Percentiles rank a stretch among this genome's conserved stretches.
These are phyloP conservation scores for Himalopsyche phryganea DNA, from an alignment of 1,140 invertebrate species.

Conservation along the genomic window DNA sequence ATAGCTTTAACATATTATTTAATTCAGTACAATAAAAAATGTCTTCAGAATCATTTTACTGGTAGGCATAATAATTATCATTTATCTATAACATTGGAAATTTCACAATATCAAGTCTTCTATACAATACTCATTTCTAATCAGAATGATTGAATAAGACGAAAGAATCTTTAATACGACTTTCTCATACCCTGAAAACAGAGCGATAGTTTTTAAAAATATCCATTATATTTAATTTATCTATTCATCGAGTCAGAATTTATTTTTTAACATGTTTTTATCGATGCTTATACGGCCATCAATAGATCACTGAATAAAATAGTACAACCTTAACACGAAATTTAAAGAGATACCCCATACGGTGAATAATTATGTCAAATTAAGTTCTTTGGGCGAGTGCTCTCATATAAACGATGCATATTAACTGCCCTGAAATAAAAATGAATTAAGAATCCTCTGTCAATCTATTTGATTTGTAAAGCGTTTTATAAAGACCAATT, in stretches of 20 bases:
- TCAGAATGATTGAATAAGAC: conserved; percentile 1
- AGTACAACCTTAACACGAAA: too few relatives aligned
- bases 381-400: too few relatives aligned
- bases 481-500: too few relatives aligned
- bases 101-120: conserved; percentile 21
- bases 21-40: conserved; percentile 31
- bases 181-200: conserved; percentile 12
- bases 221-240: conserved; percentile 3
- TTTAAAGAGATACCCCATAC: too few relatives aligned
- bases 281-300: background rate
- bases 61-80: conserved; percentile 18
- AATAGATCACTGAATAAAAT: background rate
- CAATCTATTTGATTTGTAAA: too few relatives aligned
- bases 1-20: conserved; percentile 2
- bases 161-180: too few relatives aligned
- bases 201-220: background rate
- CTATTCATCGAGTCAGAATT: background rate
- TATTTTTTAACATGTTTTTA: background rate
- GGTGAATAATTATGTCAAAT: too few relatives aligned
- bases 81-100: conserved; percentile 16
- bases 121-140: conserved; percentile 13
- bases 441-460: too few relatives aligned
- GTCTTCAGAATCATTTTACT: conserved; percentile 23
- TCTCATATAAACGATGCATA: too few relatives aligned
- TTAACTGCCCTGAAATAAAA: too few relatives aligned